A percentile compares a stretch with the other conserved stretches of the same genome.
Conservation (phyloP, 1,140 invertebrate species). For the Bombus confusus region DNA sequence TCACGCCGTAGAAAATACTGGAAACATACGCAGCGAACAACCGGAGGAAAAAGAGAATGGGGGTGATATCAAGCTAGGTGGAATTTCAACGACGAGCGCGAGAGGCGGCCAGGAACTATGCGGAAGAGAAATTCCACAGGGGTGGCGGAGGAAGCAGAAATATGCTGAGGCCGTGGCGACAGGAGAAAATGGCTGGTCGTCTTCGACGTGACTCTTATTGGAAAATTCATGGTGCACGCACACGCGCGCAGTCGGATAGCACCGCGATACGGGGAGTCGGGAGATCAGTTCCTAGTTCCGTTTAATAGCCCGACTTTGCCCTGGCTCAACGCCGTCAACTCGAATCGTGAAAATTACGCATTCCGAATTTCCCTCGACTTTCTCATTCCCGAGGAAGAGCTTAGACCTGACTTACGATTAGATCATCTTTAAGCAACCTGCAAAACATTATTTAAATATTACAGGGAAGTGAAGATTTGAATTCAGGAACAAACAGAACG, state of each 20-base stretch:
- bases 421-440: no score
- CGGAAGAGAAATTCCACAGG: constrained; percentile 67
- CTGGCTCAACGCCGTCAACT: background rate
- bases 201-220: constrained; percentile 62
- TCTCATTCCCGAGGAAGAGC: no score
- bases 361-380: no score
- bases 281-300: background rate
- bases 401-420: no score
- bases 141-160: constrained; percentile 46
- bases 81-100: constrained; percentile 65
- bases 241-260: background rate
- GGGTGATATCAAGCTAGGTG: constrained; percentile 60
- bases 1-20: background rate
- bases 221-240: constrained; percentile 58
- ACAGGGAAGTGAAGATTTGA: background rate
- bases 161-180: constrained; percentile 54
- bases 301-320: background rate
- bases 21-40: background rate
- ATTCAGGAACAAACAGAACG: no score
- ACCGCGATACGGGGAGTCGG: background rate
- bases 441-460: background rate
- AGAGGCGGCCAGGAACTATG: constrained; percentile 66
- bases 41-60: constrained; percentile 14
- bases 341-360: background rate
- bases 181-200: constrained; percentile 63